Conservation (phyloP, 2,888 invertebrate genomes). For the Pterobdella sp. region DNA sequence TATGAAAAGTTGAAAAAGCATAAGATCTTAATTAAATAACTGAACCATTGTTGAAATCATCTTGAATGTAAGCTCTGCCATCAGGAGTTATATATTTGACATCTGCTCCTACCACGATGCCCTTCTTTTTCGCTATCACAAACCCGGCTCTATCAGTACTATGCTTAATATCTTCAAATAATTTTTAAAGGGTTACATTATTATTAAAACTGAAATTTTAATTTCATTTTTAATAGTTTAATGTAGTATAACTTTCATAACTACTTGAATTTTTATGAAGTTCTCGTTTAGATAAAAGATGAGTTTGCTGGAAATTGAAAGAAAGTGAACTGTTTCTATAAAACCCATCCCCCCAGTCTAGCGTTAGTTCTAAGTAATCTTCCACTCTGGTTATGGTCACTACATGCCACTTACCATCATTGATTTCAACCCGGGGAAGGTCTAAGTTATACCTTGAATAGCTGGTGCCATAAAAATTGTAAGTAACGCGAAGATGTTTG, state of each 20-base stretch:
- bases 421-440: conserved; percentile 63
- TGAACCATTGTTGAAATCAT: conserved; percentile 36
- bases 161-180: conserved; percentile 24
- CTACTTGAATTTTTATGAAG: not conserved
- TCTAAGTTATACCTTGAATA: conserved; percentile 55
- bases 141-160: conserved; percentile 31
- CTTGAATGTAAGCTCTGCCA: conserved; percentile 33
- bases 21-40: not conserved
- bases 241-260: not conserved
- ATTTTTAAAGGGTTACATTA: not conserved
- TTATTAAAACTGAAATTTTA: not conserved
- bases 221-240: not conserved
- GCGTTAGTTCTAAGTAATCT: conserved; percentile 78
- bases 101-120: conserved; percentile 37
- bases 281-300: not conserved
- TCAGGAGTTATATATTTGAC: conserved; percentile 34
- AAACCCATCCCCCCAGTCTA: conserved; percentile 84
- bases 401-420: conserved; percentile 82
- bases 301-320: not conserved
- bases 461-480: conserved; percentile 21
- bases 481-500: not conserved
- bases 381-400: conserved; percentile 82
- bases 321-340: conserved; percentile 38
- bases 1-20: not conserved
- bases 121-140: conserved; percentile 8